These are phyloP conservation scores for Saguinus midas DNA, from an alignment of 2,113 vertebrate genomes.

Conservation along the genomic window DNA sequence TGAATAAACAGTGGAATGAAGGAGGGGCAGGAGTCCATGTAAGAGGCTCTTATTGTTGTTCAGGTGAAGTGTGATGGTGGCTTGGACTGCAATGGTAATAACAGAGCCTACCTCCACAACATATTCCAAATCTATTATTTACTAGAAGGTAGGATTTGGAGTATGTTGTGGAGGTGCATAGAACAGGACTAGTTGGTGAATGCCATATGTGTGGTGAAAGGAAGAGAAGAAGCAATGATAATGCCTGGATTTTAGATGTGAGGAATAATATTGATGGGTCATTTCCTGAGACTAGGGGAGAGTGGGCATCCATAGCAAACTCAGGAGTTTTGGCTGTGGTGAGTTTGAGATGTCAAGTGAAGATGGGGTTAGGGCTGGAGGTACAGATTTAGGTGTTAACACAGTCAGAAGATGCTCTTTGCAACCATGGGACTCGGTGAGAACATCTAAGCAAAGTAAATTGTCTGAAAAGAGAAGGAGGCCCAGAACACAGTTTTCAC, in stretches of 20 bases:
- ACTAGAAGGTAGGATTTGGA: no score
- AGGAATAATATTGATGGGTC: background rate
- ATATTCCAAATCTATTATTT: no score
- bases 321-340: background rate
- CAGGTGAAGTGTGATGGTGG: background rate
- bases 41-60: background rate
- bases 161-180: background rate
- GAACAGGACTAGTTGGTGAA: background rate
- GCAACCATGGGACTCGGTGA: background rate
- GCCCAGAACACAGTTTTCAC: background rate
- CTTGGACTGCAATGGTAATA: background rate
- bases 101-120: background rate
- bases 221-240: background rate
- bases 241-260: background rate
- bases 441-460: background rate
- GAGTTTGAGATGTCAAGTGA: background rate
- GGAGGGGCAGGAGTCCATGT: background rate
- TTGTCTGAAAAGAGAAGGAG: background rate
- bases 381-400: background rate
- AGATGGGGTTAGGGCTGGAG: background rate
- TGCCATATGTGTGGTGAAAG: background rate
- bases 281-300: background rate
- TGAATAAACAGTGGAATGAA: background rate
- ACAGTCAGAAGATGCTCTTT: background rate
- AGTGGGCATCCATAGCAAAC: background rate